Evolutionary conservation across 2,888 invertebrate genomes (phyloP), one percentile per base, ranked within the genome.

Genomic region (Brenthis hecate): DNA sequence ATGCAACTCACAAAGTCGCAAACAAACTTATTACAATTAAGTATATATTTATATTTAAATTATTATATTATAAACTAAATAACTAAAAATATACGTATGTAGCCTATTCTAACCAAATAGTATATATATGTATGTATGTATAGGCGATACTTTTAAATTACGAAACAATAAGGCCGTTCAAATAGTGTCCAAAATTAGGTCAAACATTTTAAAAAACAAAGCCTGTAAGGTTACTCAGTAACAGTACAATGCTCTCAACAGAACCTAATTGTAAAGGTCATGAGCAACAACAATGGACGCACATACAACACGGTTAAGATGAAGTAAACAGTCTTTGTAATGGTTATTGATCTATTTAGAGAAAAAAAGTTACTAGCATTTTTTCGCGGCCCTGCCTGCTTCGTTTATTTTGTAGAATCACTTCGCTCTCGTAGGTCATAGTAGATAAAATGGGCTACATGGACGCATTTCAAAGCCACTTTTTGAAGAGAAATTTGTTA

Each of bases 221-320:
- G 70, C 56, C 54, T 64, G 48, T 60, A 67, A 68, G 51, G 56
- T 55, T 68, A 55, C 55, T 43, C 50, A 51, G 55, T 50, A 69
- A 60, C 70, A 71, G 70, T 72, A 69, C 68, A 72, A 72, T 72
- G 69, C 69, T 69, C 60, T 73, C 63, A 71, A 65, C 69, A 73
- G 70, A 64, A 70, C 66, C 73, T 74, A 75, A 77, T 74, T 73
- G 73, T 69, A 72, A 77, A 77, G 85, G 82, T 86, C 86, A 85
- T 83, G 85, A 77, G 62, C 72, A 68, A 68, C 64, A 75, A 76
- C 74, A 76, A 74, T 73, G 67, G 66, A 48, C 55, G 61, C 62
- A 65, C 54, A 68, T 56, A 70, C 63, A 51, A 50, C 58, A 71
- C 67, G 63, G 69, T 66, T 73, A 72, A 56, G 58, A 28, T 53